A percentile compares a stretch with the other conserved stretches of the same genome.
These are phyloP conservation scores for Eupelmus urozonus DNA, from an alignment of 2,888 invertebrate species.

Conservation along the genomic window DNA sequence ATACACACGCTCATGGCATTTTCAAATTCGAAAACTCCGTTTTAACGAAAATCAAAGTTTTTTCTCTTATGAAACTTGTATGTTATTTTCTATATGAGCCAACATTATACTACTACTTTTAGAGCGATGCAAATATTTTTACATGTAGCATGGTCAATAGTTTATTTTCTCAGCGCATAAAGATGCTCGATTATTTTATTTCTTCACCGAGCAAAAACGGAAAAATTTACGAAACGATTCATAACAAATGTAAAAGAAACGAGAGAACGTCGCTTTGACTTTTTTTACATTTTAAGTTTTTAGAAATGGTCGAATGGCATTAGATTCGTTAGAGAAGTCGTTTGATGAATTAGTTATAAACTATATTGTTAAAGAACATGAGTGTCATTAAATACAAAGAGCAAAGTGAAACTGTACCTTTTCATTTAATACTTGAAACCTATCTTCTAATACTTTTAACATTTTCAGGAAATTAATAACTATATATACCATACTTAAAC, in stretches of 20 bases:
- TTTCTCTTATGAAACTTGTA: too few species aligned
- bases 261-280: constrained; percentile 58
- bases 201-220: constrained; percentile 35
- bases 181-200: constrained; percentile 64
- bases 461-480: neutral
- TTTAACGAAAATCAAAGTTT: too few species aligned
- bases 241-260: constrained; percentile 48
- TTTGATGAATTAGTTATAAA: constrained; percentile 59
- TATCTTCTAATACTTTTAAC: neutral
- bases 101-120: too few species aligned
- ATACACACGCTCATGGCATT: neutral
- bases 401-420: constrained; percentile 69
- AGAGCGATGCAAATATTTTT: too few species aligned
- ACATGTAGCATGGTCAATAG: constrained; percentile 63
- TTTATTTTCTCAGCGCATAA: constrained; percentile 68
- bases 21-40: constrained; percentile 30
- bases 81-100: too few species aligned
- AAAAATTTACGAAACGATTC: constrained; percentile 39
- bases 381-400: constrained; percentile 70
- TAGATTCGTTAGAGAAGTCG: constrained; percentile 51
- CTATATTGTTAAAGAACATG: constrained; percentile 65
- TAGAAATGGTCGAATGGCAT: constrained; percentile 47
- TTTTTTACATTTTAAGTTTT: constrained; percentile 57
- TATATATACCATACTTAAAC: too few species aligned
- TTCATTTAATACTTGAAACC: neutral